Conservation (phyloP, 1,140 invertebrate species). For the Cotesia chilonis region DNA sequence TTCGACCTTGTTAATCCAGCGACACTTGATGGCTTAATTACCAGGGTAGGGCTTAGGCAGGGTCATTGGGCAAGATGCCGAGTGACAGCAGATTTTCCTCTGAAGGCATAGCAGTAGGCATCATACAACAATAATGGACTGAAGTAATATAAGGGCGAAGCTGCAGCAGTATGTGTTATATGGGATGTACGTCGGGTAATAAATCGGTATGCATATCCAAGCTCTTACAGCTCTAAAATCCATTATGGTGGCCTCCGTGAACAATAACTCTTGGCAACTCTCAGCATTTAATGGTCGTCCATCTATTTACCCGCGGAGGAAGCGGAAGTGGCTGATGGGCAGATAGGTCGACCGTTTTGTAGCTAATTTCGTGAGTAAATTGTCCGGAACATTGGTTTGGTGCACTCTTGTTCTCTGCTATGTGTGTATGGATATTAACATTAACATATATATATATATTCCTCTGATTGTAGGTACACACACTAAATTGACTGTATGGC, state of each 20-base stretch:
- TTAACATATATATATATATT: no score
- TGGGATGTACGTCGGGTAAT: slow-evolving; percentile 8
- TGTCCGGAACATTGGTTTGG: slow-evolving; percentile 65
- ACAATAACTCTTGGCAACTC: slow-evolving; percentile 63
- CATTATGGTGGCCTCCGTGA: slow-evolving; percentile 59
- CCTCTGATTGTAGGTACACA: no score
- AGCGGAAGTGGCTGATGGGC: slow-evolving; percentile 66
- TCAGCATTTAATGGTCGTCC: slow-evolving; percentile 49
- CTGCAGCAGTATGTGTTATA: slow-evolving; percentile 20
- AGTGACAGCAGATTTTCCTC: not conserved
- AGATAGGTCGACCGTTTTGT: slow-evolving; percentile 65
- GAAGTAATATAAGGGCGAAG: not conserved
- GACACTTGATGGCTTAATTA: no score
- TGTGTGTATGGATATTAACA: not conserved
- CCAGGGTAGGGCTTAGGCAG: no score
- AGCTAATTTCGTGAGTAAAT: slow-evolving; percentile 67
- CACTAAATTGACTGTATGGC: not conserved
- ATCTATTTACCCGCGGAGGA: slow-evolving; percentile 63
- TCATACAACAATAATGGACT: not conserved
- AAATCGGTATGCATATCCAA: slow-evolving; percentile 34
- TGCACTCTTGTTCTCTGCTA: slow-evolving; percentile 40
- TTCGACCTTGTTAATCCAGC: no score
- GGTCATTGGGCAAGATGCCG: no score
- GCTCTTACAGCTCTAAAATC: slow-evolving; percentile 45
- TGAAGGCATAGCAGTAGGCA: not conserved